Percentiles rank a stretch among this genome's conserved stretches.
phyloP scores from a whole-genome alignment of 2,113 vertebrate species.

The Desmodus rotundus region DNA sequence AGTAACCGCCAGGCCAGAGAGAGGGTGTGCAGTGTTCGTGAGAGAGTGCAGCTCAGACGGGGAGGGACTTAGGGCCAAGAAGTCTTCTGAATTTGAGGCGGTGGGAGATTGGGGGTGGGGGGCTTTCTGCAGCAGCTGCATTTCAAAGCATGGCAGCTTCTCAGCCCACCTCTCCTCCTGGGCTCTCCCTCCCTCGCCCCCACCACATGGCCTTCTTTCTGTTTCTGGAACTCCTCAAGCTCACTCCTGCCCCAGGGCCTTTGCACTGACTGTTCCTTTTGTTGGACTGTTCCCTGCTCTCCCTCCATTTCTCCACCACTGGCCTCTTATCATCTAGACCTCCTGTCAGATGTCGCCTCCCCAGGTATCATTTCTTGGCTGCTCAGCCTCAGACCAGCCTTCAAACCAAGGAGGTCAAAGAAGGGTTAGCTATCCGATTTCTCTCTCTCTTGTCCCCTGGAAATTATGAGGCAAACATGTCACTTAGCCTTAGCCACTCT shows the following conservation, averaged over 20 bases:
- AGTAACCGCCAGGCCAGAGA: background rate
- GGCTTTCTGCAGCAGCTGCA: fast-evolving
- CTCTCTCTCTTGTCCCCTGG: background rate
- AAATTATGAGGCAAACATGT: background rate
- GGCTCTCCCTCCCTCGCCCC: background rate
- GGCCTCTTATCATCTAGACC: background rate
- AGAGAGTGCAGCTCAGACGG: background rate
- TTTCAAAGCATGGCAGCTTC: background rate
- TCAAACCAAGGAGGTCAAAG: background rate
- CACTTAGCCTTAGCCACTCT: background rate
- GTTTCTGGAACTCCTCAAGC: background rate
- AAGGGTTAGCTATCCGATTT: background rate
- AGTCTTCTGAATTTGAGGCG: background rate
- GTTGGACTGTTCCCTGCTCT: background rate
- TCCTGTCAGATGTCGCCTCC: background rate
- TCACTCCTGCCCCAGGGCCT: background rate
- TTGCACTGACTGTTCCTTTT: background rate
- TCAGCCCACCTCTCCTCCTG: background rate
- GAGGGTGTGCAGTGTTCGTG: background rate
- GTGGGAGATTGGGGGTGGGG: background rate
- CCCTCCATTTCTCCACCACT: background rate
- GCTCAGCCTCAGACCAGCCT: background rate
- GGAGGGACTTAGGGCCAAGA: background rate
- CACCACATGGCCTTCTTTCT: background rate
- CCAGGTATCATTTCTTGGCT: background rate